A percentile compares a stretch with the other conserved stretches of the same genome.
Conservation (phyloP, 2,113 vertebrate species). For the Crotalus helleri region DNA sequence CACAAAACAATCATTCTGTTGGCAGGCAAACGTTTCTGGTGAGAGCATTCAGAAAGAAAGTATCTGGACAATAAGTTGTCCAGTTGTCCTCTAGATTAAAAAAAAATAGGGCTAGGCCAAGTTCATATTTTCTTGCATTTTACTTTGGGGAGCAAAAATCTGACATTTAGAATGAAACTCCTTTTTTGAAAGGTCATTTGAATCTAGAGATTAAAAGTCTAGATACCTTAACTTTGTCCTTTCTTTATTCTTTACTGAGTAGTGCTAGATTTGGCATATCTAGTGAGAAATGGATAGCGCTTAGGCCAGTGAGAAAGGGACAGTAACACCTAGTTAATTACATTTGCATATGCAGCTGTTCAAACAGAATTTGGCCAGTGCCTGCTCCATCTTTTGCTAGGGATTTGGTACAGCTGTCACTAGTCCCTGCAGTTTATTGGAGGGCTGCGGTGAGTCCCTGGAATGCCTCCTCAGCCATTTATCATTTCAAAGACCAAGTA, state of each 20-base stretch:
- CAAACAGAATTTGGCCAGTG: constrained; percentile 57
- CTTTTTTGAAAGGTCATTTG: not conserved
- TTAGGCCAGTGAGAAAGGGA: not conserved
- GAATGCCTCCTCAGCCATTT: constrained; percentile 40
- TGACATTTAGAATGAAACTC: not conserved
- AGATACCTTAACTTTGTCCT: not conserved
- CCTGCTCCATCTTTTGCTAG: constrained; percentile 39
- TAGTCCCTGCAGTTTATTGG: not conserved
- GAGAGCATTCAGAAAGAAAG: not conserved
- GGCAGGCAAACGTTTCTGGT: not conserved
- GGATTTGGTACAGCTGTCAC: constrained; percentile 46
- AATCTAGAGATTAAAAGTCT: not conserved
- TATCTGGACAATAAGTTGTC: fast-evolving
- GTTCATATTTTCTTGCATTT: not conserved
- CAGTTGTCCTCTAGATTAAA: not conserved
- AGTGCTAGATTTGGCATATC: constrained; percentile 28
- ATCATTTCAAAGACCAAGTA: constrained; percentile 46
- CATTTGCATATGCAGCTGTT: constrained; percentile 65
- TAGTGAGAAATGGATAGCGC: constrained; percentile 5
- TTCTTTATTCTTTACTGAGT: not conserved
- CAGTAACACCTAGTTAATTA: constrained; percentile 49
- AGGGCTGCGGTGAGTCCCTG: constrained; percentile 30
- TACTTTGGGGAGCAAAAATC: not conserved
- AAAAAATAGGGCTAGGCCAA: not conserved
- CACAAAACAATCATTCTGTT: not conserved